Evolutionary conservation across 2,888 invertebrate species (phyloP).

Genomic region (Drosophila tripunctata): DNA sequence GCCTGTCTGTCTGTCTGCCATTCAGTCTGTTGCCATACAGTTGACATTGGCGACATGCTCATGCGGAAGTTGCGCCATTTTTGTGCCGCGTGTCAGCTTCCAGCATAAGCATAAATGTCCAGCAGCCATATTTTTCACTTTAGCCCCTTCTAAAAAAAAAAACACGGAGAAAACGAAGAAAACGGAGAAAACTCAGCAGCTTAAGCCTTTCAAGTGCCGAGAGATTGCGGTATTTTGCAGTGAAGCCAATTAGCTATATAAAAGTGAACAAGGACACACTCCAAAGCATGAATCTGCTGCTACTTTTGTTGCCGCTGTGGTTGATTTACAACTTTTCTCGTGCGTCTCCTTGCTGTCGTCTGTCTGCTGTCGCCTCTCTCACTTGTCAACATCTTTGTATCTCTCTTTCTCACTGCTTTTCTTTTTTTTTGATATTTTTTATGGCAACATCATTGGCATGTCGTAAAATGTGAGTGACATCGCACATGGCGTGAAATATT

Average conservation of each 20-base stretch:
- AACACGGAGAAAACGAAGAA: not conserved
- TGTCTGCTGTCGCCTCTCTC: not conserved
- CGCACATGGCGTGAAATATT: slow-evolving; percentile 59
- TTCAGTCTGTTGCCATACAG: slow-evolving; percentile 50
- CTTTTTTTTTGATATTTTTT: too few species aligned
- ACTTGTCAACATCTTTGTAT: slow-evolving; percentile 46
- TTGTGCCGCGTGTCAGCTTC: slow-evolving; percentile 64
- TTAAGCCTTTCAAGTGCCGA: slow-evolving; percentile 52
- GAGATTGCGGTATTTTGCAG: slow-evolving; percentile 41
- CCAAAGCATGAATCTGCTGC: not conserved
- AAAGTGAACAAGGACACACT: slow-evolving; percentile 17
- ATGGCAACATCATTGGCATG: slow-evolving; percentile 75
- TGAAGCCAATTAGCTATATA: slow-evolving; percentile 53
- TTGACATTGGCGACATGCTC: slow-evolving; percentile 54
- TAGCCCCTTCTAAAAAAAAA: slow-evolving; percentile 1
- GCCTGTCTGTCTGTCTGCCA: slow-evolving; percentile 26
- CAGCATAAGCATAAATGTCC: slow-evolving; percentile 64
- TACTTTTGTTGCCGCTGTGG: slow-evolving; percentile 2
- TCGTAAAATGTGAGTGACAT: slow-evolving; percentile 74
- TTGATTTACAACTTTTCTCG: slow-evolving; percentile 47
- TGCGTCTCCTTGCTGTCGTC: not conserved
- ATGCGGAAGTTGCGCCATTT: slow-evolving; percentile 72
- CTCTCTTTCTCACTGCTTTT: slow-evolving; percentile 3
- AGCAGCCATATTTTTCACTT: slow-evolving; percentile 67
- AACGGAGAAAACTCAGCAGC: slow-evolving; percentile 22